A percentile compares a stretch with the other conserved stretches of the same genome.
Evolutionary conservation across 2,888 invertebrate species (phyloP).

Genomic region (Drosophila macrothrix): DNA sequence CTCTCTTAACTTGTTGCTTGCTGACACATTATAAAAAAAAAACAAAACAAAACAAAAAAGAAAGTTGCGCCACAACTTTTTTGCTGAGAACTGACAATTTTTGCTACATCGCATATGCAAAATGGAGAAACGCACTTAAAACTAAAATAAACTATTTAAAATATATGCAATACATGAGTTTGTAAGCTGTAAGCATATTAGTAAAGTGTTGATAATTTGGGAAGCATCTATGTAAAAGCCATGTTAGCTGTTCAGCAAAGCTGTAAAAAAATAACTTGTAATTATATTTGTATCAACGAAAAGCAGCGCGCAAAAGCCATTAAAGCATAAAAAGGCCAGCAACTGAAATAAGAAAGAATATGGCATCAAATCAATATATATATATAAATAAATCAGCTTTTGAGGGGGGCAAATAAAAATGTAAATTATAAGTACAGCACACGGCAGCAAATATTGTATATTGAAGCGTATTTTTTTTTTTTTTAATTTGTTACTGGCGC

Average conservation of each 20-base stretch:
- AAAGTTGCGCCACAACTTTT: constrained; percentile 37
- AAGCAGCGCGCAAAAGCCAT: constrained; percentile 40
- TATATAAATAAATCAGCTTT: constrained; percentile 21
- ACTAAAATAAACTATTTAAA: constrained; percentile 44
- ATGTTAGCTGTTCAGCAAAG: constrained; percentile 34
- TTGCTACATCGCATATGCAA: constrained; percentile 59
- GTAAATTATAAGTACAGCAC: constrained; percentile 35
- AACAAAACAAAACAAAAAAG: constrained; percentile 3
- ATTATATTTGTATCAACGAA: constrained; percentile 1
- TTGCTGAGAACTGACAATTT: constrained; percentile 9
- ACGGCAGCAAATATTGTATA: constrained; percentile 61
- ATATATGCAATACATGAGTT: constrained; percentile 3
- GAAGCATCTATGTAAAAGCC: constrained; percentile 40
- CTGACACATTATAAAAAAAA: constrained; percentile 19
- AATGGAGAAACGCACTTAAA: constrained; percentile 55
- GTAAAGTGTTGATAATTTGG: constrained; percentile 38
- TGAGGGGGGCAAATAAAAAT: constrained; percentile 14
- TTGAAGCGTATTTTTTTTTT: constrained; percentile 55
- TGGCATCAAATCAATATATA: constrained; percentile 22
- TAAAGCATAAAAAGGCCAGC: constrained; percentile 38
- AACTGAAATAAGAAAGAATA: constrained; percentile 52
- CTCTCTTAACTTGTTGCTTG: constrained; percentile 62
- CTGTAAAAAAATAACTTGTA: constrained; percentile 40
- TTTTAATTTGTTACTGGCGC: constrained; percentile 62
- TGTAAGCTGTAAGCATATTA: constrained; percentile 40